A percentile compares a stretch with the other conserved stretches of the same genome.
phyloP scores from a whole-genome alignment of 1,140 invertebrate genomes.

The Paraescarpia echinospica region DNA sequence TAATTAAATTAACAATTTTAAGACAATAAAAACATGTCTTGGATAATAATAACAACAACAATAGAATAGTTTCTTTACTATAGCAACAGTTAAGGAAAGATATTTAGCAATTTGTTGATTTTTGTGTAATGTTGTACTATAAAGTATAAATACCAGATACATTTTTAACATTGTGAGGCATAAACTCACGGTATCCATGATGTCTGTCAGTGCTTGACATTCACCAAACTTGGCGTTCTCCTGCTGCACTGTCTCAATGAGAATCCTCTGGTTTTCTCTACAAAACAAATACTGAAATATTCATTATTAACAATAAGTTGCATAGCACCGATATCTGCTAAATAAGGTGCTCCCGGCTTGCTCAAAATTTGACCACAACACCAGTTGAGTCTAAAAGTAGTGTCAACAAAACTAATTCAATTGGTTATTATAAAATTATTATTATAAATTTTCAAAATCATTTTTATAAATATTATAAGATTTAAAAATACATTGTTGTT shows the following conservation, averaged over 20 bases:
- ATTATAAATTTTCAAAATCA: too few species aligned
- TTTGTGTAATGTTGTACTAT: not conserved
- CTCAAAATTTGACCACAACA: not conserved
- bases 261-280: conserved; percentile 44
- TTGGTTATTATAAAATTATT: too few species aligned
- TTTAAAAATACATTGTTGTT: not conserved
- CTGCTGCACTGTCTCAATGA: conserved; percentile 50
- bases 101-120: not conserved
- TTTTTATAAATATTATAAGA: too few species aligned
- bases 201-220: conserved; percentile 38
- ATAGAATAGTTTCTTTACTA: not conserved
- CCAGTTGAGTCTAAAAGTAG: not conserved
- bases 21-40: not conserved
- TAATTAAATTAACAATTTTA: not conserved
- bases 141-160: not conserved
- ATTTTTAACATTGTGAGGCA: not conserved
- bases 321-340: too few species aligned
- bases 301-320: too few species aligned
- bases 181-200: conserved; percentile 35
- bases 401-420: too few species aligned
- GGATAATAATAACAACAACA: not conserved
- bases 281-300: conserved; percentile 3
- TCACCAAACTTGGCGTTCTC: conserved; percentile 51
- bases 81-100: not conserved
- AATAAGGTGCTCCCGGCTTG: not conserved